Base-by-base conservation (phyloP, 2,113 vertebrate species). In the Sebastes fasciatus region DNA sequence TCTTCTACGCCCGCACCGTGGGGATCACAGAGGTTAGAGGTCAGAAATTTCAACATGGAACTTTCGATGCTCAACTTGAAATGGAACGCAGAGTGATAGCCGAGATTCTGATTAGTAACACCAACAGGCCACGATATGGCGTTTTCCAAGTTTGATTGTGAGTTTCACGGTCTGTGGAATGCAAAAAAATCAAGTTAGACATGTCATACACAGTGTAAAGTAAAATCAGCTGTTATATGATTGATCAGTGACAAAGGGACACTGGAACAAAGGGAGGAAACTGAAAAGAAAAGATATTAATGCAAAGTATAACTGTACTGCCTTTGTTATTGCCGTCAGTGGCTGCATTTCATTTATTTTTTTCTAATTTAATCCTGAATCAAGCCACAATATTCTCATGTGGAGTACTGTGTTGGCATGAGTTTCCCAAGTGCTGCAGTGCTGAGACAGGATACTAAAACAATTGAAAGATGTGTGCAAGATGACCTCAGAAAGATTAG, bases 401-500 rank as follows among this genome's bases (percentile, higher is more conserved):
- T 78, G 55, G 16, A 67, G 26, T 34, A 43, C 54, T 69, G 26
- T 48, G 55, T 21, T 83, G 80, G 51, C 54, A 65, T 45, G 23
- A 19, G 23, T 74, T 64, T 70, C 26, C 69, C 63, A n/a, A 51
- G 58, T 45, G 64, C 43, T 45, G 67, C 70, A 58, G 51, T n/a
- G 42, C 75, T 55, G 54, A 80, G 73, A 84, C 61, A 74, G 64
- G 55, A 82, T 69, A 61, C 26, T 49, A 54, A 73, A 77, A 85
- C 83, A 83, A 57, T 51, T 26, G 74, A 66, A 83, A 88, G 70
- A 84, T 91, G 73, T 87, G 68, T 86, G 84, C 74, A 84, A 82
- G 85, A 80, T 76, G 86, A 90, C 77, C 89, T 89, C 83, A 73
- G 75, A 80, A 26, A 66, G 69, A 86, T 77, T 60, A 87, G 64